phyloP scores from a whole-genome alignment of 2,797 vertebrate genomes.

The Sebastes umbrosus region DNA sequence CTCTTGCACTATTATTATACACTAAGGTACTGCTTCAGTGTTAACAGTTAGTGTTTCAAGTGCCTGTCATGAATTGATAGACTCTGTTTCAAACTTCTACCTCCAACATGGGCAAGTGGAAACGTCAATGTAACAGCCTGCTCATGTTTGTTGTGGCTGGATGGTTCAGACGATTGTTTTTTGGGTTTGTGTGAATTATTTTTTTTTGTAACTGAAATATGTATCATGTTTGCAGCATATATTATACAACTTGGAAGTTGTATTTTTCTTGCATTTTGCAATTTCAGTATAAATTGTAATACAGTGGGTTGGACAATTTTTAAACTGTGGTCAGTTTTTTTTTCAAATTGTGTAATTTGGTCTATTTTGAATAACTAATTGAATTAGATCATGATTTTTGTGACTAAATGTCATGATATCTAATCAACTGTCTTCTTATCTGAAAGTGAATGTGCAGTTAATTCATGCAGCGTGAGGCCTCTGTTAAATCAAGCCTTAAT shows the following conservation, averaged over 20 bases:
- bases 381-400: background rate
- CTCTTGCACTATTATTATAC: background rate
- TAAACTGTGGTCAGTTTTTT: background rate
- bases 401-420: background rate
- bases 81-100: slow-evolving; percentile 56
- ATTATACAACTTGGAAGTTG: background rate
- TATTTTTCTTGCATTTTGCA: slow-evolving; percentile 6
- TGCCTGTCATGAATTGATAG: slow-evolving; percentile 56
- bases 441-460: slow-evolving; percentile 19
- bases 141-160: background rate
- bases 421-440: background rate
- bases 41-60: slow-evolving; percentile 38
- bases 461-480: background rate
- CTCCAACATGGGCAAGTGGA: slow-evolving; percentile 41
- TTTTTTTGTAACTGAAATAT: background rate
- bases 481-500: slow-evolving; percentile 14
- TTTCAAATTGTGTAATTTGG: background rate
- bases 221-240: background rate
- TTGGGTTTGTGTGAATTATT: slow-evolving; percentile 7
- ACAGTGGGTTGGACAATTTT: background rate
- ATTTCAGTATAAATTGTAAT: background rate
- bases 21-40: background rate
- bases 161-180: slow-evolving; percentile 6
- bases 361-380: background rate
- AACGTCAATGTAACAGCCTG: background rate